Evolutionary conservation across 2,113 vertebrate species (phyloP), one percentile per base, ranked within the genome.

Genomic region (Heteronetta atricapilla): DNA sequence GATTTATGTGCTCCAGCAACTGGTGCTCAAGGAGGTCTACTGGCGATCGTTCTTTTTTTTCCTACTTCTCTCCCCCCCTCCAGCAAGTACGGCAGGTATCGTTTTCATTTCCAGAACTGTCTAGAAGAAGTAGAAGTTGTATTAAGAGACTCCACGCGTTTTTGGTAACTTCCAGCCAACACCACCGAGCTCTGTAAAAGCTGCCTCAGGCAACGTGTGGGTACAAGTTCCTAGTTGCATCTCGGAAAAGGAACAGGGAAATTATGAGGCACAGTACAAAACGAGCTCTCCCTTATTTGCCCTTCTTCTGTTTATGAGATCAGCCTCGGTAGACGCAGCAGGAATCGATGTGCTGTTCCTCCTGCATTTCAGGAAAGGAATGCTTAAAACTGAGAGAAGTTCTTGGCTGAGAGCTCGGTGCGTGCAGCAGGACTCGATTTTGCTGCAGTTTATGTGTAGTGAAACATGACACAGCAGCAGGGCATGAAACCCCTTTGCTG

Each of bases 1-100:
- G 84, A 89, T 94, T 97, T 88, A 92, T 79, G 31, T 19, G 5
- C 31, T 56, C 15, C 62, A 72, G 50, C 75, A 84, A 19, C 34
- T 46, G 70, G 48, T 52, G 26, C 67, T 66, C 25, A 8, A 92
- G 64, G 56, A 53, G 70, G 60, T 90, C 78, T 53, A 72, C 53
- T 74, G 56, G 40, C 63, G 18, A 55, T 7, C 23, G 12, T 53
- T 46, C 18, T 26, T 19, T 8, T 48, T 18, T 48, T n/a, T n/a
- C n/a, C n/a, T n/a, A n/a, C 20, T 46, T 46, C 20, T 48, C 20
- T 11, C 20, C 46, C 46, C 20, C 46, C 10, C 23, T 38, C 23
- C 38, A 79, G 52, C 22, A 19, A 50, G 23, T n/a, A 28, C 12
- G 44, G 58, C 63, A 80, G 67, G 3, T 46, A 28, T 0, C 0